Conservation (phyloP, 23 tunicate genomes). For the Diplosoma virens region DNA sequence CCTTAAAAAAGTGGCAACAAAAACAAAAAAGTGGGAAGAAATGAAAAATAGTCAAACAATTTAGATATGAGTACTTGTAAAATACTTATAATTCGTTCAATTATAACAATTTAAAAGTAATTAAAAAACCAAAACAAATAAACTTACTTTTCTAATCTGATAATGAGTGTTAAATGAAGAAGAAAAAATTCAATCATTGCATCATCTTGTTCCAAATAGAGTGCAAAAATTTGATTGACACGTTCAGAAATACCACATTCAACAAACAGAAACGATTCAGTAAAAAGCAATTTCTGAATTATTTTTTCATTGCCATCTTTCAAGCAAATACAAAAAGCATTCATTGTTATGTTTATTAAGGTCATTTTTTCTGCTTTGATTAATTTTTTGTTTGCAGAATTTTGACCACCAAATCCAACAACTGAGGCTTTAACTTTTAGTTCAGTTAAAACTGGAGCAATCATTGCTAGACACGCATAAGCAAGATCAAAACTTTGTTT, state of each 20-base stretch:
- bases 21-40: no score
- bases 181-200: constrained; percentile 38
- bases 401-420: constrained; percentile 24
- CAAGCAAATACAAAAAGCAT: background rate
- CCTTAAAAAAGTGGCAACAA: no score
- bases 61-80: no score
- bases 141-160: background rate
- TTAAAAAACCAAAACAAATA: background rate
- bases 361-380: constrained; percentile 14
- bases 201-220: constrained; percentile 72
- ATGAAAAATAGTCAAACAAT: no score
- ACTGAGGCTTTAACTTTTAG: no score
- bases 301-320: background rate
- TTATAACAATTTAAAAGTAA: background rate
- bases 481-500: background rate
- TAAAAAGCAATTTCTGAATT: no score
- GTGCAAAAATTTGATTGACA: constrained; percentile 10
- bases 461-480: no score
- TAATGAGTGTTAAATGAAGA: constrained; percentile 34
- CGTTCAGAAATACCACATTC: background rate
- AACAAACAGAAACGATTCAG: background rate
- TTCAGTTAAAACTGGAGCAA: no score
- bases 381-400: no score
- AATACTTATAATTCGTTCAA: no score
- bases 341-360: background rate